Evolutionary conservation across 2,113 vertebrate species (phyloP).

Genomic region (Psilopogon haemacephalus): DNA sequence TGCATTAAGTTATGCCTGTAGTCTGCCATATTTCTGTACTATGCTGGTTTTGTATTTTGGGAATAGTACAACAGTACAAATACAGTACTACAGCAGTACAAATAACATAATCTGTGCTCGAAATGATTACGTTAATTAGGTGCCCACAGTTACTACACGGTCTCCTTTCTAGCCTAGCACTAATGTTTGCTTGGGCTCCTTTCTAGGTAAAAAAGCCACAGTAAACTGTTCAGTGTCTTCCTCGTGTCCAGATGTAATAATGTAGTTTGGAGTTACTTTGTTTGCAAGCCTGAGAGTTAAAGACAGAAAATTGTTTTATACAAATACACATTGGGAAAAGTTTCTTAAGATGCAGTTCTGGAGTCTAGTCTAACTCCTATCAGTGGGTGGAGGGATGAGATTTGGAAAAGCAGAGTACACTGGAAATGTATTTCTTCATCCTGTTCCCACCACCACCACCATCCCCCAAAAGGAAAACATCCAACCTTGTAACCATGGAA

Average conservation of each 20-base stretch:
- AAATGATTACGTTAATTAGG: too few species aligned
- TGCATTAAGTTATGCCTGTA: not conserved
- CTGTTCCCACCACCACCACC: not conserved
- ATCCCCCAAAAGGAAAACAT: not conserved
- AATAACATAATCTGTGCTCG: too few species aligned
- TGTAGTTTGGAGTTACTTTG: not conserved
- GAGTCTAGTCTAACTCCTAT: not conserved
- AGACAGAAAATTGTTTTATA: not conserved
- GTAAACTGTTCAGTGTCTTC: not conserved
- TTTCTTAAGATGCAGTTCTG: not conserved
- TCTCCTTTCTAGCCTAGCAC: not conserved
- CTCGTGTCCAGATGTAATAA: not conserved
- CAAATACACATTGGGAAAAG: not conserved
- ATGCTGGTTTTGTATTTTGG: not conserved
- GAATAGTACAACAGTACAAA: not conserved
- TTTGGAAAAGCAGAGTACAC: not conserved
- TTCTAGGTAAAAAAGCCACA: not conserved
- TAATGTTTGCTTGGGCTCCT: not conserved
- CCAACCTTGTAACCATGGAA: conserved; percentile 39
- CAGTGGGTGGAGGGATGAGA: not conserved
- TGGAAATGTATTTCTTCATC: conserved; percentile 2
- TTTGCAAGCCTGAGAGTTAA: not conserved
- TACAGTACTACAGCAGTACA: too few species aligned
- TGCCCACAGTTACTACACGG: not conserved
- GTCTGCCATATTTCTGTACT: not conserved